Conservation (phyloP, 1,140 invertebrate genomes). For the Drosophila lacertosa region DNA sequence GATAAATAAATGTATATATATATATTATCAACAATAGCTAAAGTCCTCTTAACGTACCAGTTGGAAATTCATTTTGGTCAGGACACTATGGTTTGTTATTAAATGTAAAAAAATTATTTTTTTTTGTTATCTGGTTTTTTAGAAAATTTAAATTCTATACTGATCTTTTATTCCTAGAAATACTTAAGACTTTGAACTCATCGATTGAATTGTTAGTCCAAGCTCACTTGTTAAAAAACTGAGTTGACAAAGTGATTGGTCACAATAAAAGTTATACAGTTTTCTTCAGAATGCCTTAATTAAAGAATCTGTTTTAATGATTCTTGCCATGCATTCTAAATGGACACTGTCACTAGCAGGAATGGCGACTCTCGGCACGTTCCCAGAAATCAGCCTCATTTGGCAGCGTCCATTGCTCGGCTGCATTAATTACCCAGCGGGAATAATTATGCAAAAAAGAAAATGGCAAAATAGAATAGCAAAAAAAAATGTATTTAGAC, state of each 20-base stretch:
- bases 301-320: no score
- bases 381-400: constrained; percentile 3
- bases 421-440: constrained; percentile 39
- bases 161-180: background rate
- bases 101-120: background rate
- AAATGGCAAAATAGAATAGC: background rate
- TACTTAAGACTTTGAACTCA: background rate
- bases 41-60: background rate
- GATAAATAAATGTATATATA: background rate
- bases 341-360: constrained; percentile 14
- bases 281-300: no score
- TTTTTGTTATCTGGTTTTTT: background rate
- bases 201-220: background rate
- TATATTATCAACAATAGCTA: background rate
- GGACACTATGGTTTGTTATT: no score
- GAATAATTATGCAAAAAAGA: constrained; percentile 28
- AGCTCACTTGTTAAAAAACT: background rate
- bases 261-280: no score
- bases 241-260: no score
- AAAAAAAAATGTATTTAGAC: constrained; percentile 35
- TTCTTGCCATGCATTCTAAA: constrained; percentile 6
- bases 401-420: constrained; percentile 11
- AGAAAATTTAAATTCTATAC: background rate
- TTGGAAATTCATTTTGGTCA: background rate
- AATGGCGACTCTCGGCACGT: background rate